These are phyloP conservation scores for Diorhabda sublineata DNA, from an alignment of 1,140 invertebrate species.

Conservation along the genomic window DNA sequence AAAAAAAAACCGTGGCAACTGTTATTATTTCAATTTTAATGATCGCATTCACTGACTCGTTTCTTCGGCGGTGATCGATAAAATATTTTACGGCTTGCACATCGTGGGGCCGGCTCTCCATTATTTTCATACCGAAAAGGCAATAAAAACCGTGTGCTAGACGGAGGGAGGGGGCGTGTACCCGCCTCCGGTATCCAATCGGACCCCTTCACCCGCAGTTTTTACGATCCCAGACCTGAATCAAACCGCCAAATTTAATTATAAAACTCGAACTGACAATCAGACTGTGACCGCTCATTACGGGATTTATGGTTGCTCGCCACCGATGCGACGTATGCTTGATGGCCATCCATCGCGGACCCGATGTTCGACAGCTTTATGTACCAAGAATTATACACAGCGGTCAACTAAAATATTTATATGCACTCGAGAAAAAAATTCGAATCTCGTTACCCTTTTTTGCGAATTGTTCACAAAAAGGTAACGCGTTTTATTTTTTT, in stretches of 20 bases:
- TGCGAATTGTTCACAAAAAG: too few relatives aligned
- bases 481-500: too few relatives aligned
- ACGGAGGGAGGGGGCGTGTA: background rate
- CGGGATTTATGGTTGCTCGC: background rate
- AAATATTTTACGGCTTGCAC: background rate
- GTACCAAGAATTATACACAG: background rate
- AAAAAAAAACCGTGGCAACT: background rate
- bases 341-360: background rate
- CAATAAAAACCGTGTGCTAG: background rate
- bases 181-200: background rate
- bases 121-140: conserved; percentile 2
- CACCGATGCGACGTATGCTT: background rate
- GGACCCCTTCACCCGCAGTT: conserved; percentile 14
- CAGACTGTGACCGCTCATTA: conserved; percentile 6
- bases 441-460: too few relatives aligned
- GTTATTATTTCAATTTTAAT: background rate
- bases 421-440: too few relatives aligned
- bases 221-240: conserved; percentile 26
- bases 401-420: background rate
- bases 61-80: background rate
- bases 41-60: background rate
- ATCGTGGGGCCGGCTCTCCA: conserved; percentile 1
- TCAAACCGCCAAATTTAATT: conserved; percentile 33
- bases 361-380: background rate
- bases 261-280: conserved; percentile 3